Conservation (phyloP, 2,797 vertebrate genomes). For the Peromyscus eremicus region DNA sequence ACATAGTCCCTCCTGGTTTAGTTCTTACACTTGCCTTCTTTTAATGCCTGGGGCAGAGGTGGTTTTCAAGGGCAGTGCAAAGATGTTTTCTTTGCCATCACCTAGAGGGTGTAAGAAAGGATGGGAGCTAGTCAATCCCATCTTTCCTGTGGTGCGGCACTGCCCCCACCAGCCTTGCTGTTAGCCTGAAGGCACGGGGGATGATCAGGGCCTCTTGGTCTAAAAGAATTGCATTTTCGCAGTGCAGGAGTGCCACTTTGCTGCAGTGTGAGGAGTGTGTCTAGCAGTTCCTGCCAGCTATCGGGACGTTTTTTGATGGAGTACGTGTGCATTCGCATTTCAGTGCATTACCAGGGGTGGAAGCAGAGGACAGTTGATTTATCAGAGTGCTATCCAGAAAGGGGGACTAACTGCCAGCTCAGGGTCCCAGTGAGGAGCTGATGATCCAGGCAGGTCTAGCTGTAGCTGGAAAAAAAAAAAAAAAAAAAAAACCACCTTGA, state of each 20-base stretch:
- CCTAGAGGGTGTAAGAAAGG: background rate
- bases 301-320: slow-evolving; percentile 54
- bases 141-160: background rate
- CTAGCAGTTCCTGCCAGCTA: slow-evolving; percentile 29
- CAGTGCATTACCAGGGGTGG: background rate
- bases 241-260: slow-evolving; percentile 38
- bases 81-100: background rate
- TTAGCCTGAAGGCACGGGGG: background rate
- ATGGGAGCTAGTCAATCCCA: background rate
- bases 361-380: slow-evolving; percentile 59
- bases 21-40: background rate
- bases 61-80: background rate
- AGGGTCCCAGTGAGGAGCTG: background rate
- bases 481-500: slow-evolving; percentile 3
- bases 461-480: slow-evolving; percentile 4
- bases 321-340: slow-evolving; percentile 42
- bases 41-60: background rate
- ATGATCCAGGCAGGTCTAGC: slow-evolving; percentile 69
- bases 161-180: background rate
- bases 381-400: slow-evolving; percentile 14
- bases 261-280: slow-evolving; percentile 36
- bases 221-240: slow-evolving; percentile 1
- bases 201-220: background rate
- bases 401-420: background rate
- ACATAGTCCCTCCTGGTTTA: background rate